phyloP scores from a whole-genome alignment of 2,113 vertebrate species.

The Eclectus roratus region DNA sequence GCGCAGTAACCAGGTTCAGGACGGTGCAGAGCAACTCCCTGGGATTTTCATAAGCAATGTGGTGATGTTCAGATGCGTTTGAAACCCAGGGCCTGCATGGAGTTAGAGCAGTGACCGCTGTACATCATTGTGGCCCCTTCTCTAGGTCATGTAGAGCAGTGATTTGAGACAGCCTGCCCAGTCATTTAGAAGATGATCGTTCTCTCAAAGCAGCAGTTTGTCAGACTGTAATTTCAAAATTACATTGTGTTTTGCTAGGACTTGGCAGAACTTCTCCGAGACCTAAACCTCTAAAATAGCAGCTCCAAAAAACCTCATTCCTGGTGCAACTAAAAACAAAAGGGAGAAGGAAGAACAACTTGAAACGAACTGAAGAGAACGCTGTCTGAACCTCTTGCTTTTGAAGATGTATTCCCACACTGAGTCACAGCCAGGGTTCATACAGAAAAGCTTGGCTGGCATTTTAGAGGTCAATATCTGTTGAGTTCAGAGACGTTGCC shows the following conservation, averaged over 20 bases:
- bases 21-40: background rate
- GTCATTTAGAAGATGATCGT: background rate
- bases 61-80: background rate
- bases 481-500: background rate
- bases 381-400: conserved; percentile 22
- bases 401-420: conserved; percentile 25
- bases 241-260: conserved; percentile 13
- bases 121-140: rapidly evolving
- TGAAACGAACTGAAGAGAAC: background rate
- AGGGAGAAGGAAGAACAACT: conserved; percentile 7
- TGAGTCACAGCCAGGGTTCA: conserved; percentile 8
- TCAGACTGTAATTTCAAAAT: conserved; percentile 57
- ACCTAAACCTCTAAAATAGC: conserved; percentile 22
- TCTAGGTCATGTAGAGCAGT: background rate
- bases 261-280: conserved; percentile 34
- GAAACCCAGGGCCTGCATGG: rapidly evolving
- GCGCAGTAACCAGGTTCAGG: background rate
- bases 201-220: conserved; percentile 32
- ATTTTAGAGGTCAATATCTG: background rate
- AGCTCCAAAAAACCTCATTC: background rate
- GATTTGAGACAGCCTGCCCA: background rate
- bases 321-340: conserved; percentile 5
- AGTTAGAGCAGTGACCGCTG: rapidly evolving
- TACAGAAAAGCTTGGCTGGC: background rate
- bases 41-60: background rate